phyloP scores from a whole-genome alignment of 2,888 invertebrate genomes.

The Myopa testacea region DNA sequence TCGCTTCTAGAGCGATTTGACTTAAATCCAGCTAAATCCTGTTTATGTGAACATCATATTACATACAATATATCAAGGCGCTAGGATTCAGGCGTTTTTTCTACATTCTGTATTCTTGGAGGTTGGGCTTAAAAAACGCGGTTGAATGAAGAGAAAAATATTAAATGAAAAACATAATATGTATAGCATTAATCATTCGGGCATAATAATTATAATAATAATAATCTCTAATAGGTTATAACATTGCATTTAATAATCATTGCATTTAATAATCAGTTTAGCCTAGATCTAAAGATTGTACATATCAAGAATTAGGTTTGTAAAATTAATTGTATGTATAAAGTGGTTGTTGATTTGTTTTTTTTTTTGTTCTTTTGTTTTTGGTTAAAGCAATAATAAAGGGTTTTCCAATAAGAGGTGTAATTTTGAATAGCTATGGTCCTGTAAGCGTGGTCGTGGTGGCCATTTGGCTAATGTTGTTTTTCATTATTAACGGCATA shows the following conservation, averaged over 20 bases:
- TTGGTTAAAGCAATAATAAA: constrained; percentile 38
- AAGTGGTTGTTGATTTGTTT: constrained; percentile 6
- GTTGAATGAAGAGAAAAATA: constrained; percentile 30
- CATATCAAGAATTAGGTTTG: not conserved
- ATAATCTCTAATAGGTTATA: constrained; percentile 63
- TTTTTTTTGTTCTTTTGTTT: constrained; percentile 24
- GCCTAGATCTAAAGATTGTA: constrained; percentile 25
- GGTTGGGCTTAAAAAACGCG: constrained; percentile 1
- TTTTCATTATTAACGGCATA: too few relatives aligned
- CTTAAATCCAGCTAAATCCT: too few relatives aligned
- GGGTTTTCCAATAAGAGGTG: too few relatives aligned
- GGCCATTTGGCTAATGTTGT: too few relatives aligned
- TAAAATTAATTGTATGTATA: not conserved
- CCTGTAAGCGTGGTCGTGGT: too few relatives aligned
- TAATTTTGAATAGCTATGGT: too few relatives aligned
- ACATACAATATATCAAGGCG: too few relatives aligned
- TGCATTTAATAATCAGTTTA: not conserved
- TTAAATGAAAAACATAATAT: constrained; percentile 17
- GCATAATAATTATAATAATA: constrained; percentile 43
- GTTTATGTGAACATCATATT: too few relatives aligned
- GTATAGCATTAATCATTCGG: constrained; percentile 30
- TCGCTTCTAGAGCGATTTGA: too few relatives aligned
- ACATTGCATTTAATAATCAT: constrained; percentile 54
- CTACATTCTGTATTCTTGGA: too few relatives aligned
- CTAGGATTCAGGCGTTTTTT: too few relatives aligned